Evolutionary conservation across 2,113 vertebrate species (phyloP).

Genomic region (Cairina moschata): DNA sequence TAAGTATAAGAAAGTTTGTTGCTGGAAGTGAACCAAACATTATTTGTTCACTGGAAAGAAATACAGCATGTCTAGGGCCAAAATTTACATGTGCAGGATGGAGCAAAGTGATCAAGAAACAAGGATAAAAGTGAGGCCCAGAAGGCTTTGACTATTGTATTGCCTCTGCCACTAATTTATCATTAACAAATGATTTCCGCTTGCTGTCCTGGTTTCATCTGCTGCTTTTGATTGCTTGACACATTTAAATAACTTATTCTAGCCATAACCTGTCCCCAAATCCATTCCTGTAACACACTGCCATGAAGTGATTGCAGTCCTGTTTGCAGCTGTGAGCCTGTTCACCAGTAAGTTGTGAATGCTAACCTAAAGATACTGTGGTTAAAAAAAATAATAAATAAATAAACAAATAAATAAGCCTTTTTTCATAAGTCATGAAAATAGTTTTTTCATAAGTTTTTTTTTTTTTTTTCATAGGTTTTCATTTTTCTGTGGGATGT

Average conservation of each 20-base stretch:
- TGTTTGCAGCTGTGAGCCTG: conserved; percentile 4
- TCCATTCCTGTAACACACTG: background rate
- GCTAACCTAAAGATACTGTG: background rate
- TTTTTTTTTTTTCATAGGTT: background rate
- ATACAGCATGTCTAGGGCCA: background rate
- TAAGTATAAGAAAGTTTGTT: conserved; percentile 48
- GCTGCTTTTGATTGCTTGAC: background rate
- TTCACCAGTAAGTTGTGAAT: background rate
- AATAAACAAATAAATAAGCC: no score
- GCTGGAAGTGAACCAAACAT: conserved; percentile 21
- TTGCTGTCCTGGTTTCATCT: background rate
- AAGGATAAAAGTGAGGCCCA: background rate
- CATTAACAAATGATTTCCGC: background rate
- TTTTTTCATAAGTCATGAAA: no score
- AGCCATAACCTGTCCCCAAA: background rate
- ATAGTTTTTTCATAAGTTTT: no score
- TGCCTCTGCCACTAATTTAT: background rate
- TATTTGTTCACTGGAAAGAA: conserved; percentile 2
- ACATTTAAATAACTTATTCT: background rate
- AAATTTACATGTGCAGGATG: background rate
- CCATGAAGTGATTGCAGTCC: background rate
- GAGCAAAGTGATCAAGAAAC: conserved; percentile 1
- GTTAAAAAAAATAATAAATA: background rate
- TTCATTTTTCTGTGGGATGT: background rate
- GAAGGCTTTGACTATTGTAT: background rate